phyloP scores from a whole-genome alignment of 2,113 vertebrate genomes.

The Coptodon rendalli region DNA sequence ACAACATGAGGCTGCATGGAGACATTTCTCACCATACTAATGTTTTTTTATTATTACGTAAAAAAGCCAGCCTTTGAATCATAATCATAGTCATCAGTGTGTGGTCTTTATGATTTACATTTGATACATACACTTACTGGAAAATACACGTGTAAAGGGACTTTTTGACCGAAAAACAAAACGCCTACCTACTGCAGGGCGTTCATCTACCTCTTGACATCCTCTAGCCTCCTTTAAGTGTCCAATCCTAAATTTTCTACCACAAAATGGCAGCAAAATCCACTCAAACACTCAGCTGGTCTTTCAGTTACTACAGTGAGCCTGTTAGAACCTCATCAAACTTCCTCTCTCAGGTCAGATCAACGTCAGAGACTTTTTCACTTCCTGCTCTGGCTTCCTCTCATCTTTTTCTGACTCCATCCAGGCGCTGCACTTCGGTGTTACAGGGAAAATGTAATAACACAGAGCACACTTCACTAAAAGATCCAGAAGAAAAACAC shows the following conservation, averaged over 20 bases:
- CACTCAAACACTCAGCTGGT: background rate
- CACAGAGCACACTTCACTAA: background rate
- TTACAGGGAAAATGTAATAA: background rate
- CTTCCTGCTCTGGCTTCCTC: constrained; percentile 46
- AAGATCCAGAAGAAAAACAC: background rate
- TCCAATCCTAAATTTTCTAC: background rate
- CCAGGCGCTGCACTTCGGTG: background rate
- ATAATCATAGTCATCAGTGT: background rate
- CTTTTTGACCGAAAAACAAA: background rate
- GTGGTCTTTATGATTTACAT: background rate
- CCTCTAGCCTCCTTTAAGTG: background rate
- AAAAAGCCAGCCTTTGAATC: background rate
- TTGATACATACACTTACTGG: background rate
- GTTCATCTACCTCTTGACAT: background rate
- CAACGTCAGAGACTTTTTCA: background rate
- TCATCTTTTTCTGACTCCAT: background rate
- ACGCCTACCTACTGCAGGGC: background rate
- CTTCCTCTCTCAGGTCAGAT: constrained; percentile 1
- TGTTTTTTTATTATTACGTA: background rate
- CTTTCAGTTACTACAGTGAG: background rate
- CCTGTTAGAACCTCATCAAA: constrained; percentile 8
- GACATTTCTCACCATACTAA: background rate
- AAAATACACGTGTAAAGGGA: background rate
- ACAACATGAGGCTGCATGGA: background rate
- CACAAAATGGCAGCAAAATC: background rate